Conservation (phyloP, 2,797 vertebrate genomes). For the Argentina silus region DNA sequence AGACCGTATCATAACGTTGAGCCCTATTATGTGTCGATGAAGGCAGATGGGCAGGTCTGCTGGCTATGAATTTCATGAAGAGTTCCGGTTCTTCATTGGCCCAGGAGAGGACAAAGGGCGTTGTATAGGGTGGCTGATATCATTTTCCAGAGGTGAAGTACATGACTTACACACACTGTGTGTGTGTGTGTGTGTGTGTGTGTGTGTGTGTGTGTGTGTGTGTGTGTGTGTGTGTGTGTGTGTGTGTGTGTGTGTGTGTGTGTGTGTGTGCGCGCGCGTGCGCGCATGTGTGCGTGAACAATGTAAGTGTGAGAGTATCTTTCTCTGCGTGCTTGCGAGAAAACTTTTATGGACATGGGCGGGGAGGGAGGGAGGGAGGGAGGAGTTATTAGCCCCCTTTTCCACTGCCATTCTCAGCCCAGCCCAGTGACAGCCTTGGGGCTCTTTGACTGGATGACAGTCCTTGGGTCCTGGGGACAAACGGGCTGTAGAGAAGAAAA, state of each 20-base stretch:
- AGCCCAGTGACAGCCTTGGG: too few relatives aligned
- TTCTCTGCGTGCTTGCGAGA: too few relatives aligned
- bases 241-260: neutral
- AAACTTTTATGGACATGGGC: too few relatives aligned
- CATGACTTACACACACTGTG: neutral
- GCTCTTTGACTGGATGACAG: too few relatives aligned
- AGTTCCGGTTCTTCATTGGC: conserved; percentile 36
- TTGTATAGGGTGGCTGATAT: conserved; percentile 2
- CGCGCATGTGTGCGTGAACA: neutral
- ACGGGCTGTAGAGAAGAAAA: neutral
- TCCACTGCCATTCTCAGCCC: too few relatives aligned
- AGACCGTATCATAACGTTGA: neutral
- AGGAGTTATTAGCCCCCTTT: too few relatives aligned
- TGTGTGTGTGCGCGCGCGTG: neutral
- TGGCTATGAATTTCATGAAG: conserved; percentile 37
- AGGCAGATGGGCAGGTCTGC: neutral
- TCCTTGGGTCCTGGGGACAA: too few relatives aligned
- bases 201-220: too few relatives aligned
- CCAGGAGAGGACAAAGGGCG: conserved; percentile 14
- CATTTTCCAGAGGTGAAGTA: conserved; percentile 20
- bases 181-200: neutral
- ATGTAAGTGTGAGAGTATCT: too few relatives aligned
- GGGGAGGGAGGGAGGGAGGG: conserved; percentile 13
- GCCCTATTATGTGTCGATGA: too few relatives aligned
- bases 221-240: neutral